Conservation (phyloP, 2,113 vertebrate genomes). For the Penelope pileata region DNA sequence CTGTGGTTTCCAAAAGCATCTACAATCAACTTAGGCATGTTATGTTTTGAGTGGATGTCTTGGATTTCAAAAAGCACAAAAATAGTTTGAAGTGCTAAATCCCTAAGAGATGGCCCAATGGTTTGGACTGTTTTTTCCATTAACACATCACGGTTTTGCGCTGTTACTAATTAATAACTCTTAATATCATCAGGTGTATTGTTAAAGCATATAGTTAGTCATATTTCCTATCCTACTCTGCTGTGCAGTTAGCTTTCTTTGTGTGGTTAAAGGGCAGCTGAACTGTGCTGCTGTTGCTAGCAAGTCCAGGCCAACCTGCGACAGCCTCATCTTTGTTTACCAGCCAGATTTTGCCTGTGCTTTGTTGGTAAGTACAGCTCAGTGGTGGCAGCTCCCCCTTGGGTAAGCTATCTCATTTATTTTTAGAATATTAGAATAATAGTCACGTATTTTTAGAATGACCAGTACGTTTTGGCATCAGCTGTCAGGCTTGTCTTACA, state of each 20-base stretch:
- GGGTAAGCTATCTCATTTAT: background rate
- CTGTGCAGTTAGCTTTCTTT: background rate
- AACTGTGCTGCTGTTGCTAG: background rate
- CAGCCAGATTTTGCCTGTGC: background rate
- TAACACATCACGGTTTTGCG: background rate
- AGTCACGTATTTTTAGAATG: background rate
- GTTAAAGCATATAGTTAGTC: background rate
- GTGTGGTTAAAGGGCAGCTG: background rate
- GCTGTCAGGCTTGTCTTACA: background rate
- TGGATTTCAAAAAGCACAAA: background rate
- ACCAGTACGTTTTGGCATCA: background rate
- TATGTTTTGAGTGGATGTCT: accelerated
- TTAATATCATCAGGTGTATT: background rate
- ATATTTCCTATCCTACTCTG: background rate
- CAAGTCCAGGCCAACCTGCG: background rate
- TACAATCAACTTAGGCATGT: background rate
- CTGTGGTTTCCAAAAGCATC: background rate
- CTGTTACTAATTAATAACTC: background rate
- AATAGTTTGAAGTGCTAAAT: background rate
- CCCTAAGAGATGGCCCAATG: background rate
- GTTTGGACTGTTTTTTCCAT: background rate
- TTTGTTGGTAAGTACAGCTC: background rate
- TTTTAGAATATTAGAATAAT: constrained; percentile 25
- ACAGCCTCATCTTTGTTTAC: background rate
- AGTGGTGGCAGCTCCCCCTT: background rate